phyloP scores from a whole-genome alignment of 1,140 invertebrate species.

The Drosophila lacteicornis region DNA sequence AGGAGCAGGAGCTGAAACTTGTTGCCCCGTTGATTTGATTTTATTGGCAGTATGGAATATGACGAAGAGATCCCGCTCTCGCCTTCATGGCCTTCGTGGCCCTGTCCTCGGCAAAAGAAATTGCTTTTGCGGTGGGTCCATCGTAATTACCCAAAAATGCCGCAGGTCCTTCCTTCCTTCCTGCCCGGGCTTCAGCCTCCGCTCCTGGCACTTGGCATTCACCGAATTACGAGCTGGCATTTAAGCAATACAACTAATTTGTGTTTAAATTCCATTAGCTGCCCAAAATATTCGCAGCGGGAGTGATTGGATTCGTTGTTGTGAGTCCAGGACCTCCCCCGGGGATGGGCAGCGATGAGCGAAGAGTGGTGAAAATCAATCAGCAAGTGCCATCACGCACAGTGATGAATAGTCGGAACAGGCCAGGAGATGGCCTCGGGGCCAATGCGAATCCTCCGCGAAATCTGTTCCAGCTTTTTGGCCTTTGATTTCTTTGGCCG shows the following conservation, averaged over 20 bases:
- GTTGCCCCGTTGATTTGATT: conserved; percentile 68
- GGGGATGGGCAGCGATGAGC: background rate
- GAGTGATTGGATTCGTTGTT: conserved; percentile 40
- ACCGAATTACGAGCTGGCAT: conserved; percentile 62
- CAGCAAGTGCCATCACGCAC: conserved; percentile 47
- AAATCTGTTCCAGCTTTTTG: conserved; percentile 16
- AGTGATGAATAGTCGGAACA: conserved; percentile 35
- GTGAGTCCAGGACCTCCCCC: background rate
- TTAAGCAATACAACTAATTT: conserved; percentile 75
- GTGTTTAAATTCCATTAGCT: conserved; percentile 74
- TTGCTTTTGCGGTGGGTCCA: conserved; percentile 46
- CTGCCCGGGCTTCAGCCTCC: conserved; percentile 2
- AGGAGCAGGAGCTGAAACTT: conserved; percentile 36
- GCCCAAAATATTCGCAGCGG: conserved; percentile 35
- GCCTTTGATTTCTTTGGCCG: conserved; percentile 7
- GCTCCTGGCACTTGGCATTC: conserved; percentile 48
- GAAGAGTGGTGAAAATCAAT: conserved; percentile 27
- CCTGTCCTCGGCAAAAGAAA: conserved; percentile 36
- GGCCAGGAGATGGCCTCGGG: conserved; percentile 6
- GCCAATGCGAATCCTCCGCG: background rate
- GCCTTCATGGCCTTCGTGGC: conserved; percentile 1
- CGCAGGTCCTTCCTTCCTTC: conserved; percentile 26
- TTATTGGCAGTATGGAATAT: conserved; percentile 65
- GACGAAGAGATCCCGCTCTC: conserved; percentile 1
- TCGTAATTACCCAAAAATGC: conserved; percentile 57